A percentile compares a stretch with the other conserved stretches of the same genome.
phyloP scores from a whole-genome alignment of 2,888 invertebrate genomes.

The Dexiosoma caninum region DNA sequence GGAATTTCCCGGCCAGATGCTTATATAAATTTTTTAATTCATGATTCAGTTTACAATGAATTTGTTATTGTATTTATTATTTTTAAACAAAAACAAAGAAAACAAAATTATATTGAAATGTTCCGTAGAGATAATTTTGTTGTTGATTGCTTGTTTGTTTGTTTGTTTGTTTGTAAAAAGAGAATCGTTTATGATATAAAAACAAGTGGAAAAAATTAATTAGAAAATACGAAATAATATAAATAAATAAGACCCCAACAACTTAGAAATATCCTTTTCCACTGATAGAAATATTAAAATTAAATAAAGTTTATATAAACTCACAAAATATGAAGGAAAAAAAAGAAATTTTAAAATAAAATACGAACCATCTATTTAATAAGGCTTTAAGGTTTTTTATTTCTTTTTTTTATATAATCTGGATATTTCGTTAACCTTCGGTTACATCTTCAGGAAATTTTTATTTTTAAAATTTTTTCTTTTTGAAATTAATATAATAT shows the following conservation, averaged over 20 bases:
- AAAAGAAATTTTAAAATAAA: no score
- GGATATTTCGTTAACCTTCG: no score
- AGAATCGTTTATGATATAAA: conserved; percentile 60
- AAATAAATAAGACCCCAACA: conserved; percentile 21
- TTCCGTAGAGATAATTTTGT: conserved; percentile 49
- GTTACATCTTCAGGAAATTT: no score
- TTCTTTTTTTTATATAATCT: no score
- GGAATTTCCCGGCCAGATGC: conserved; percentile 78
- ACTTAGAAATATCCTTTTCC: neutral
- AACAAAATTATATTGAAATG: conserved; percentile 20
- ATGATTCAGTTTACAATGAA: conserved; percentile 51
- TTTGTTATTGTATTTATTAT: no score
- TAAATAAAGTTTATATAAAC: conserved; percentile 12
- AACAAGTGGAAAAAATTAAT: conserved; percentile 49
- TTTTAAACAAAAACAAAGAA: conserved; percentile 35
- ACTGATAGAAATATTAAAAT: neutral
- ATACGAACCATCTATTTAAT: no score
- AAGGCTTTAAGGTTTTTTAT: no score
- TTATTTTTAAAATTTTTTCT: no score
- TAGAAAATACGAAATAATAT: conserved; percentile 43
- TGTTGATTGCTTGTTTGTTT: conserved; percentile 44
- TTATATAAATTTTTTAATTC: conserved; percentile 68
- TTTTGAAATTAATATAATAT: no score
- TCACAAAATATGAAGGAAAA: conserved; percentile 23
- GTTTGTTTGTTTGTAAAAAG: conserved; percentile 46